phyloP scores from a whole-genome alignment of 2,888 invertebrate genomes.

The Chloromyia formosa region DNA sequence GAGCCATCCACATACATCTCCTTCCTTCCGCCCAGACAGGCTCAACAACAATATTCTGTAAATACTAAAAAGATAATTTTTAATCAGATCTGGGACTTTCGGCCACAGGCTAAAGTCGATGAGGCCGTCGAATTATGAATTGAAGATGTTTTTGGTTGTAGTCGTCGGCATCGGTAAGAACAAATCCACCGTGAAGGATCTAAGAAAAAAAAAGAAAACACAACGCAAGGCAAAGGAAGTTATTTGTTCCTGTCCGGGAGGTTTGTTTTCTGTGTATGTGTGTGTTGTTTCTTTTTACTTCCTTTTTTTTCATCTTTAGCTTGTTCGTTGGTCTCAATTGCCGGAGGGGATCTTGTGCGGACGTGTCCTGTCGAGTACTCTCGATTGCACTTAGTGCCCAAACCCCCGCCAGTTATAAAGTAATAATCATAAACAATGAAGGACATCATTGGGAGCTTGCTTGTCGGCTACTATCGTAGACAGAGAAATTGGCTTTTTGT shows the following conservation, averaged over 20 bases:
- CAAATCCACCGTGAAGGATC: not conserved
- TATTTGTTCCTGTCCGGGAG: not conserved
- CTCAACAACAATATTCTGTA: not conserved
- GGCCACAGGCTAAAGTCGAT: conserved; percentile 16
- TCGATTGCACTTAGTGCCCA: too few relatives aligned
- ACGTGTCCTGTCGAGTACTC: not conserved
- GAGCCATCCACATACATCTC: too few relatives aligned
- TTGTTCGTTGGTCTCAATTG: not conserved
- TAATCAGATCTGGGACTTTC: conserved; percentile 39
- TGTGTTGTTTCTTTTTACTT: too few relatives aligned
- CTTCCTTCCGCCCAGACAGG: not conserved
- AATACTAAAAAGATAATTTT: conserved; percentile 30
- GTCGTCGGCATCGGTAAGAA: too few relatives aligned
- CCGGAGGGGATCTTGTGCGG: not conserved
- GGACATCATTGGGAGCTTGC: too few relatives aligned
- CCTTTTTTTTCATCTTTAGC: not conserved
- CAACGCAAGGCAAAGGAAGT: too few relatives aligned
- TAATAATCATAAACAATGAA: not conserved
- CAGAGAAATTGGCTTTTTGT: too few relatives aligned
- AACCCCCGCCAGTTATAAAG: not conserved
- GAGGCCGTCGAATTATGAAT: conserved; percentile 7
- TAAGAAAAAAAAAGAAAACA: not conserved
- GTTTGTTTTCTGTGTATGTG: too few relatives aligned
- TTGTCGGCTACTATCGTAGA: too few relatives aligned
- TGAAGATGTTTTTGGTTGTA: not conserved